Base-by-base conservation (phyloP, 2,888 invertebrate genomes). In the Andrena trimmerana region DNA sequence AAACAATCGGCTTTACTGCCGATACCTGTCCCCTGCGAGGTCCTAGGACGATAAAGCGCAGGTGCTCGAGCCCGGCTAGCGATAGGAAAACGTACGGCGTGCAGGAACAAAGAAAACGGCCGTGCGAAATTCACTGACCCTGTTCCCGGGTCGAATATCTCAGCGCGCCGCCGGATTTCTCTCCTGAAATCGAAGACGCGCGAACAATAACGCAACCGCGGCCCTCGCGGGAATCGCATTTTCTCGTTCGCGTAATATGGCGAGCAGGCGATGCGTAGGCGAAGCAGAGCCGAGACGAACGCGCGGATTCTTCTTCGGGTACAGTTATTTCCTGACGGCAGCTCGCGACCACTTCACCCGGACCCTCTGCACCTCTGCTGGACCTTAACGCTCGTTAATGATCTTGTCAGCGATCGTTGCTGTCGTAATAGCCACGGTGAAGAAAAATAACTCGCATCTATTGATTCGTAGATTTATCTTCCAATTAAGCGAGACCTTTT, bases 41-140 rank as follows among this genome's bases (percentile, higher is more conserved):
- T 59, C 57, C 33, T 59, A 20, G 50, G 50, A 73, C 66, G 27
- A 81, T 83, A 77, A 73, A 75, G 33, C 13, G 65, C 52, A 7
- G 70, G 54, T 59, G 57, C 29, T 54, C 36, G 20, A 36, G 62
- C 20, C 1, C 6, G n/a, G 42, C 59, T n/a, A 59, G 59, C 42
- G 57, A 24, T 71, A 65, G 77, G 54, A 74, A 83, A 71, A 70
- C 42, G 42, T 42, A 16, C 42, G 13, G 20, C 57, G 62, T 20
- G 31, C 20, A 20, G 36, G 50, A 69, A 72, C 63, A 69, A 77
- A 54, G 81, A n/a, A 20, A 16, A 79, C 24, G 69, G 20, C 36
- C 80, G 80, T 80, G 80, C 60, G 80, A 80, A 78, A 80, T 78
- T 78, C 71, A n/a, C 67, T 63, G 80, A 78, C 71, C 70, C 80